These are phyloP conservation scores for Yponomeuta cagnagella DNA, from an alignment of 2,888 invertebrate genomes.

Conservation along the genomic window DNA sequence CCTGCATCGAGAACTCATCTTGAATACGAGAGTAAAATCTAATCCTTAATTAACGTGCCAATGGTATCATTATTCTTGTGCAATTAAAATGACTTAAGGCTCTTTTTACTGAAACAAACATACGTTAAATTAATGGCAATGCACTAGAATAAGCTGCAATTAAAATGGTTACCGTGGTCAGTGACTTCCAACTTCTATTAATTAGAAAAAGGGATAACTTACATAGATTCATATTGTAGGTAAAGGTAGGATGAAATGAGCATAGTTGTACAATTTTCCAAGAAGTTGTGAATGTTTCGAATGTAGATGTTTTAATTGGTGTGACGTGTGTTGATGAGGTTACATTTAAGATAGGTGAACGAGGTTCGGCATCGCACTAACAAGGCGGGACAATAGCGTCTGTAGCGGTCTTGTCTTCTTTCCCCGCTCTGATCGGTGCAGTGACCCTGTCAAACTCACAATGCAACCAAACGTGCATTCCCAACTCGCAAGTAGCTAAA, in stretches of 20 bases:
- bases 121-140: slow-evolving; percentile 23
- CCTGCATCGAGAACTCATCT: neutral
- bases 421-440: slow-evolving; percentile 23
- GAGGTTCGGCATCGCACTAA: slow-evolving; percentile 30
- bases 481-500: slow-evolving; percentile 10
- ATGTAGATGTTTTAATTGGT: neutral
- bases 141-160: slow-evolving; percentile 7
- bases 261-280: neutral
- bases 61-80: slow-evolving; percentile 26
- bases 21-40: slow-evolving; percentile 24
- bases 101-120: slow-evolving; percentile 26
- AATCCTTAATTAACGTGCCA: slow-evolving; percentile 34
- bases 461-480: neutral
- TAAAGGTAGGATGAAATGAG: neutral
- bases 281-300: neutral
- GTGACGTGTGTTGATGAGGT: neutral
- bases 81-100: slow-evolving; percentile 32
- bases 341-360: neutral
- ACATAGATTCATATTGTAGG: neutral
- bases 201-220: neutral
- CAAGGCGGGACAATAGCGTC: slow-evolving; percentile 44
- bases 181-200: neutral
- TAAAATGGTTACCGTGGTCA: slow-evolving; percentile 11
- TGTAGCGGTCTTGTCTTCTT: slow-evolving; percentile 38
- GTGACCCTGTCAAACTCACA: slow-evolving; percentile 14